Percentiles rank a stretch among this genome's conserved stretches.
These are phyloP conservation scores for Toxotes lorentzi DNA, from an alignment of 2,797 vertebrate genomes.

Conservation along the genomic window DNA sequence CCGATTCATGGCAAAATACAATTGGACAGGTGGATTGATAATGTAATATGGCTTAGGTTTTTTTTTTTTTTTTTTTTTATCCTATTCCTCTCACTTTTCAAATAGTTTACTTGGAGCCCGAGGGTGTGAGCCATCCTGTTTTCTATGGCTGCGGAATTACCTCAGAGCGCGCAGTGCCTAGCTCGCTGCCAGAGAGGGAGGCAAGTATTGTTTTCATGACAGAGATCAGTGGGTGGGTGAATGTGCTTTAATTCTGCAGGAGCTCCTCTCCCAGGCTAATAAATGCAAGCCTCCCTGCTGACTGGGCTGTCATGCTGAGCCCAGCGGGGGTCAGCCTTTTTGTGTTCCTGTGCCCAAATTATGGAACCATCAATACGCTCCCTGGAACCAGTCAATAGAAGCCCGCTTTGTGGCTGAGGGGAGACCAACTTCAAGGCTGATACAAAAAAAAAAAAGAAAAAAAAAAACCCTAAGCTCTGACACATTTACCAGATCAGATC, in stretches of 20 bases:
- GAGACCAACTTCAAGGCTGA: conserved; percentile 88
- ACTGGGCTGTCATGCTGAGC: conserved; percentile 88
- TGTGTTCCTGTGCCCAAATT: conserved; percentile 90
- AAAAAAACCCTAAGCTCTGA: conserved; percentile 67
- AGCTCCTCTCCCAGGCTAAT: conserved; percentile 90
- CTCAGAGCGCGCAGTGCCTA: conserved; percentile 79
- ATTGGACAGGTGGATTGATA: conserved; percentile 82
- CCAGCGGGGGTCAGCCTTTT: conserved; percentile 88
- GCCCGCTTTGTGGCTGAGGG: conserved; percentile 85
- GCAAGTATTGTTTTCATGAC: conserved; percentile 88
- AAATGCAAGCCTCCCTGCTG: conserved; percentile 90
- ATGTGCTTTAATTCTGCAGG: conserved; percentile 88
- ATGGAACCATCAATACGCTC: conserved; percentile 90
- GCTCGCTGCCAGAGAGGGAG: conserved; percentile 83
- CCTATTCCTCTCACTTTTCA: conserved; percentile 81
- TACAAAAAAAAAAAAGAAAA: conserved; percentile 65
- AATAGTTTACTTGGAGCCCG: conserved; percentile 80
- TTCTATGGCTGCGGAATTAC: conserved; percentile 82
- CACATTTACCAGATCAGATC: conserved; percentile 79
- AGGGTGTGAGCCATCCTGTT: conserved; percentile 78
- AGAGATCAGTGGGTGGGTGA: conserved; percentile 89
- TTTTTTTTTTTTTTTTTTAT: conserved; percentile 57
- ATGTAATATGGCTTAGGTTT: conserved; percentile 78
- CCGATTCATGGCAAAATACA: conserved; percentile 60
- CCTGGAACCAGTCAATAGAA: conserved; percentile 89